Base-by-base conservation (phyloP, 2,888 invertebrate species). In the Marronus borbonicus region DNA sequence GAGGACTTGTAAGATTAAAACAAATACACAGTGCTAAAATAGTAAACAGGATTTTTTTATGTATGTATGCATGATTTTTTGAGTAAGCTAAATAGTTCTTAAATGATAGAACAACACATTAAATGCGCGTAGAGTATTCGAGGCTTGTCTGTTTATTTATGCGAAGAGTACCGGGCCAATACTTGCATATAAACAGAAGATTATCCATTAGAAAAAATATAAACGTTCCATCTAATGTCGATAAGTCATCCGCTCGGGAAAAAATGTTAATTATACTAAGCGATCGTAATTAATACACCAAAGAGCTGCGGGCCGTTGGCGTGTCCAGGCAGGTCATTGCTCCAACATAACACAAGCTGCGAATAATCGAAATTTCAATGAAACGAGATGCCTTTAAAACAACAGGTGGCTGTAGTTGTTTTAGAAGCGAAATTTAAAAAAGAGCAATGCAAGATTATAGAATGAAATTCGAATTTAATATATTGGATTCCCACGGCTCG, bases 201-300 rank as follows among this genome's bases (percentile, higher is more conserved):
- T 72, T 72, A 72, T 39, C 60, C 39, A 14, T 8, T 44, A n/a
- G 58, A 55, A 36, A 72, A 36, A 72, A 17, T 72, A 60, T 72
- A 72, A 72, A 72, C 72, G 20, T 24, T 28, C 72, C 60, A 24
- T 39, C 44, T 17, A 60, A 60, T 31, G 58, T 60, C 72, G 72
- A 72, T 58, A 72, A 72, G 72, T 72, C 72, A 39, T 72, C 60
- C 60, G 36, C 39, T 72, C 72, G 28, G 60, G 72, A 60, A 72
- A 72, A 72, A 72, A 72, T 72, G 72, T 72, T 72, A 72, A 72
- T 72, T 72, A 72, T 60, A 44, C 60, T 72, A 72, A 72, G 72
- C 72, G 72, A 72, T 60, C 72, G 72, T 60, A 72, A 72, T 72
- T 72, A 72, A 72, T 60, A 72, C 60, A 72, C 20, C 60, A 72